These are phyloP conservation scores for Adelognathus sp. DNA, from an alignment of 2,888 invertebrate genomes.

Conservation along the genomic window DNA sequence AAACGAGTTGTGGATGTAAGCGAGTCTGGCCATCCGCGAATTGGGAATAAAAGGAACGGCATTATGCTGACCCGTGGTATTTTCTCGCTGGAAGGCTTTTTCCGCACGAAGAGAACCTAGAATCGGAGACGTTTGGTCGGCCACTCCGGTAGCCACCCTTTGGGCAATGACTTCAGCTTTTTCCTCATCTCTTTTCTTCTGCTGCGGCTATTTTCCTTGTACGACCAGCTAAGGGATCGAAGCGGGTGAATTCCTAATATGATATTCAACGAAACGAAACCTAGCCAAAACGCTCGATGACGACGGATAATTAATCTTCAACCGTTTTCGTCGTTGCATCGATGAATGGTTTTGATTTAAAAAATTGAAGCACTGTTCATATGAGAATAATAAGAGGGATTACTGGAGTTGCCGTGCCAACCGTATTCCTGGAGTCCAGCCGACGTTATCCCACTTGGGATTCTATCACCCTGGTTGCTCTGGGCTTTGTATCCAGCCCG, in stretches of 20 bases:
- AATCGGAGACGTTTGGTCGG: neutral
- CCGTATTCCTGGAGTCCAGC: conserved; percentile 15
- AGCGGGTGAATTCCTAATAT: neutral
- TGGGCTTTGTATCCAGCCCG: neutral
- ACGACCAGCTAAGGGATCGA: neutral
- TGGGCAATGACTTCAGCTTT: neutral
- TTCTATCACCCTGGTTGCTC: neutral
- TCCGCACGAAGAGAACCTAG: neutral
- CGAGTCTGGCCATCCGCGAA: neutral
- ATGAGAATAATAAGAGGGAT: neutral
- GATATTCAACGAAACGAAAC: neutral
- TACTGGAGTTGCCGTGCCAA: neutral
- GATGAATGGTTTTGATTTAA: neutral
- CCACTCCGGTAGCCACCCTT: neutral
- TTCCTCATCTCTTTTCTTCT: neutral
- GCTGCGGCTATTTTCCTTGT: neutral
- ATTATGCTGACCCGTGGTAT: neutral
- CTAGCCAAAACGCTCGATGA: neutral
- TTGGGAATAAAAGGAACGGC: neutral
- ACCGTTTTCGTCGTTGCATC: neutral
- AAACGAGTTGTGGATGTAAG: neutral
- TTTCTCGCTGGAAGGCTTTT: neutral
- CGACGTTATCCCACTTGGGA: conserved; percentile 28
- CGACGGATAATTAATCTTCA: neutral
- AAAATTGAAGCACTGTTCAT: neutral